Conservation (phyloP, 2,113 vertebrate genomes). For the Oriolus oriolus region DNA sequence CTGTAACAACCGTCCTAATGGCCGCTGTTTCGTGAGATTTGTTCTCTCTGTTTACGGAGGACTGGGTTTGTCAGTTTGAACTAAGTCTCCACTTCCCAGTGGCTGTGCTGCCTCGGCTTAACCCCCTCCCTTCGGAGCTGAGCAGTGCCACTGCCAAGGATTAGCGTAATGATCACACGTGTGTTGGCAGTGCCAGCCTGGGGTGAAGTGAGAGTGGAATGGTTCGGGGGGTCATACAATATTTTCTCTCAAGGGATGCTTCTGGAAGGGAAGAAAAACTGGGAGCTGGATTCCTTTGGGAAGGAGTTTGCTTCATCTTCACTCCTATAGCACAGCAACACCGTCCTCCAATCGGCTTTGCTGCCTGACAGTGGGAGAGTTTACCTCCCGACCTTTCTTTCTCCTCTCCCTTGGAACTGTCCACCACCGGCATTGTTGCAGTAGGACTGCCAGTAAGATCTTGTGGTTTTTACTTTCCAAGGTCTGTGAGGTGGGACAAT, state of each 20-base stretch:
- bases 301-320: constrained; percentile 51
- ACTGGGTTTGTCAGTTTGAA: constrained; percentile 44
- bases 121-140: constrained; percentile 28
- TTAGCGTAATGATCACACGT: background rate
- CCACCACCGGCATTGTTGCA: background rate
- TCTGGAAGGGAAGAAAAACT: constrained; percentile 25
- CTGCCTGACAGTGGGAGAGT: constrained; percentile 48
- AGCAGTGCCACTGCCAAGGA: background rate
- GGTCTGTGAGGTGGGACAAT: background rate
- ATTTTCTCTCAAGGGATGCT: constrained; percentile 28
- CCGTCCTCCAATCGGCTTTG: constrained; percentile 48
- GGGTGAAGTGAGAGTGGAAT: background rate
- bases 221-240: background rate
- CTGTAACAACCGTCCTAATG: background rate
- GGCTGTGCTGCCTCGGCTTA: constrained; percentile 26
- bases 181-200: background rate
- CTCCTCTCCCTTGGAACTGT: constrained; percentile 9
- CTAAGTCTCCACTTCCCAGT: constrained; percentile 14
- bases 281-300: constrained; percentile 35
- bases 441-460: background rate
- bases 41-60: constrained; percentile 8
- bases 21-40: background rate
- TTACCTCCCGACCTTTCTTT: constrained; percentile 39
- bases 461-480: background rate
- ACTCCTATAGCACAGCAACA: constrained; percentile 64